Conservation (phyloP, 1,140 invertebrate genomes). For the Mizuhopecten yessoensis region DNA sequence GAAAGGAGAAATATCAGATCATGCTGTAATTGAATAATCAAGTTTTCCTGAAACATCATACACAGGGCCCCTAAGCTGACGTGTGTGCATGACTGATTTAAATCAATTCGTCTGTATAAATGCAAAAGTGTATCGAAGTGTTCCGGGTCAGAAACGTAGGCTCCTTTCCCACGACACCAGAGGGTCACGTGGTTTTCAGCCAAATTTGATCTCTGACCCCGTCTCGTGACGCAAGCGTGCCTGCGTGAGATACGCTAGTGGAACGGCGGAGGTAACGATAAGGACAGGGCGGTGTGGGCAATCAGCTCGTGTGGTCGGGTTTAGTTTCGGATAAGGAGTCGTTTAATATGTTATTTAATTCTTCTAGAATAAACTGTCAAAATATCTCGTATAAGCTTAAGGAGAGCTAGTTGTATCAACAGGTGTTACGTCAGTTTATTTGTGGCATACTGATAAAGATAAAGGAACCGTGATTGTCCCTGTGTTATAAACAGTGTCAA, state of each 20-base stretch:
- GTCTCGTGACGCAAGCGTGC: slow-evolving; percentile 36
- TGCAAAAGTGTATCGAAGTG: slow-evolving; percentile 17
- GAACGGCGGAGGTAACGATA: neutral
- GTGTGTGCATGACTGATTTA: slow-evolving; percentile 38
- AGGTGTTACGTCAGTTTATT: neutral
- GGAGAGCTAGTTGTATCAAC: too few species aligned
- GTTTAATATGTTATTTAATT: neutral
- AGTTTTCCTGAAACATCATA: slow-evolving; percentile 5
- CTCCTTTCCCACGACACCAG: slow-evolving; percentile 23
- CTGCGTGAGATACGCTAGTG: neutral
- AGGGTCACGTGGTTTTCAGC: neutral
- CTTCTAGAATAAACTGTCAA: neutral
- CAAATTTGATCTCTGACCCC: neutral
- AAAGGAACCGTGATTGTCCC: too few species aligned
- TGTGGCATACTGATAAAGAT: too few species aligned
- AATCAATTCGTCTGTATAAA: slow-evolving; percentile 10
- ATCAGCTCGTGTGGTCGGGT: neutral
- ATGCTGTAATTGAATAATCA: neutral
- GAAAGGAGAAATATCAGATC: neutral
- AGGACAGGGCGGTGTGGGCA: neutral
- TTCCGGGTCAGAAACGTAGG: slow-evolving; percentile 6
- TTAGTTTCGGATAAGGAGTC: neutral
- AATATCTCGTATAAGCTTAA: too few species aligned
- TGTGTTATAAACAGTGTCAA: too few species aligned
- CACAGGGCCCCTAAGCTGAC: neutral